A percentile compares a stretch with the other conserved stretches of the same genome.
Conservation (phyloP, 2,888 invertebrate species). For the Teleogryllus oceanicus region DNA sequence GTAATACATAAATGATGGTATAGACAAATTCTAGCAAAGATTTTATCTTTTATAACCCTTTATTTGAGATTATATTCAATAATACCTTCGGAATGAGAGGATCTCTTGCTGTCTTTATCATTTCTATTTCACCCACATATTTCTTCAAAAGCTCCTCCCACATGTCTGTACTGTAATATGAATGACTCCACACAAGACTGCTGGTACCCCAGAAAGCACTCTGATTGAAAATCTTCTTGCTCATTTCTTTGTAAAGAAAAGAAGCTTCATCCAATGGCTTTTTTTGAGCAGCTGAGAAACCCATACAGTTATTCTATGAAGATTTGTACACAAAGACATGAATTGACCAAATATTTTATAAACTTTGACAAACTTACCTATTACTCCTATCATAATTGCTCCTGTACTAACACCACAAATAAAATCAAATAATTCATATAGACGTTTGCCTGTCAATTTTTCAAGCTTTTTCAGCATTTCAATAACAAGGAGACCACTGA, state of each 20-base stretch:
- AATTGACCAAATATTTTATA: background rate
- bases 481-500: conserved; percentile 77
- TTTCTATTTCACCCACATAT: conserved; percentile 58
- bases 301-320: background rate
- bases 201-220: conserved; percentile 66
- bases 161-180: conserved; percentile 80
- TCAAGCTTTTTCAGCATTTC: conserved; percentile 78
- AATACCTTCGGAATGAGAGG: conserved; percentile 57
- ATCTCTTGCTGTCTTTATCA: conserved; percentile 59
- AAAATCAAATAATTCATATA: conserved; percentile 81
- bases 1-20: no score
- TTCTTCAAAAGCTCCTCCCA: conserved; percentile 76
- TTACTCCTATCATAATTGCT: conserved; percentile 71
- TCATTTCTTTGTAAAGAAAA: conserved; percentile 57
- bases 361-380: conserved; percentile 54
- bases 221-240: conserved; percentile 64
- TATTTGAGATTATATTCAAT: background rate
- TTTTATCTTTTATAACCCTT: no score
- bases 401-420: conserved; percentile 82
- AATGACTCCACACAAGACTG: conserved; percentile 76
- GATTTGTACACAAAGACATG: background rate
- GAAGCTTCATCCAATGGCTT: conserved; percentile 60
- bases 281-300: conserved; percentile 53
- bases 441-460: conserved; percentile 60
- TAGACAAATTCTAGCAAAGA: no score